phyloP scores from a whole-genome alignment of 2,888 invertebrate genomes.

The Netelia fuscicornis region DNA sequence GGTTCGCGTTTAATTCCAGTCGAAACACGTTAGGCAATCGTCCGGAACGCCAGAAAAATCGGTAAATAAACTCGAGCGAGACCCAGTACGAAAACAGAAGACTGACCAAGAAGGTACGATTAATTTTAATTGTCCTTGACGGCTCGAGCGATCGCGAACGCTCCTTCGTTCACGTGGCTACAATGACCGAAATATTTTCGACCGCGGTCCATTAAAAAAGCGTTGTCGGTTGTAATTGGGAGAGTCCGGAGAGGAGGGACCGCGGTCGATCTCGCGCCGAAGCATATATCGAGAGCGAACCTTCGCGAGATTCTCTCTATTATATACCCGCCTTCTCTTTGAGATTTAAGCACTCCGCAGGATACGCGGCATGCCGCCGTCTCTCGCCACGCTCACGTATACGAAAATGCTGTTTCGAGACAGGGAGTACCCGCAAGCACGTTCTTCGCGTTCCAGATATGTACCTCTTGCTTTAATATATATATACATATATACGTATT shows the following conservation, averaged over 20 bases:
- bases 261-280: constrained; percentile 27
- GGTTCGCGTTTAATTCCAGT: constrained; percentile 65
- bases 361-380: constrained; percentile 68
- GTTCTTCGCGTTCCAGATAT: constrained; percentile 68
- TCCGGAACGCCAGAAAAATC: constrained; percentile 27
- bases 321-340: constrained; percentile 69
- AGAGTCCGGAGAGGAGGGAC: constrained; percentile 32
- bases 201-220: constrained; percentile 77
- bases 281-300: constrained; percentile 6
- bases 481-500: background rate
- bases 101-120: constrained; percentile 69
- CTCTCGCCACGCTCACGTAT: constrained; percentile 76
- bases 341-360: constrained; percentile 76
- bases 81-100: constrained; percentile 2
- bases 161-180: constrained; percentile 76
- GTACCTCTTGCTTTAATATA: constrained; percentile 17
- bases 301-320: constrained; percentile 59
- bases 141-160: constrained; percentile 61
- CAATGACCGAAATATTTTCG: constrained; percentile 79
- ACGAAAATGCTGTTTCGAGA: constrained; percentile 27
- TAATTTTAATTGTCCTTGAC: constrained; percentile 81
- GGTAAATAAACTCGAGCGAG: background rate
- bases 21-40: constrained; percentile 7
- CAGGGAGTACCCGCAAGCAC: constrained; percentile 58
- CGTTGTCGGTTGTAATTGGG: constrained; percentile 77